phyloP scores from a whole-genome alignment of 2,113 vertebrate genomes.

The Pterophyllum scalare region DNA sequence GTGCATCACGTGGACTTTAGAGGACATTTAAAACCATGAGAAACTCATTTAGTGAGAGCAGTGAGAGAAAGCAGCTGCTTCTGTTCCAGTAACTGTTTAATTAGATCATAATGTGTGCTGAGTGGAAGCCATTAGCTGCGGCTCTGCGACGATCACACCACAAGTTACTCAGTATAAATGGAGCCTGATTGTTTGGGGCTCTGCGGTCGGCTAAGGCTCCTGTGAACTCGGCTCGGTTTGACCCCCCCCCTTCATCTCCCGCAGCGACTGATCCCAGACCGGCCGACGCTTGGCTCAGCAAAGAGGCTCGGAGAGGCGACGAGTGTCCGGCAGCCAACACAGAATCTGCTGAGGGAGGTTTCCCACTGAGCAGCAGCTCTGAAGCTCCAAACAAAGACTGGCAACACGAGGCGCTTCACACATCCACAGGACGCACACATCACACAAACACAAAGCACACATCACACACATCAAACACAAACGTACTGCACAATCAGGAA shows the following conservation, averaged over 20 bases:
- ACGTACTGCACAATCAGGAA: background rate
- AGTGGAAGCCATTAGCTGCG: background rate
- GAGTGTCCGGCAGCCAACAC: constrained; percentile 4
- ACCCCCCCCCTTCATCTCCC: background rate
- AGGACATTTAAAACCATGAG: background rate
- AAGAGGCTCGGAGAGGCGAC: background rate
- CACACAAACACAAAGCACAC: no score
- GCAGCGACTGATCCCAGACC: background rate
- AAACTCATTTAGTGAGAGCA: background rate
- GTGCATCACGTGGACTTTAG: background rate
- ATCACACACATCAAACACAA: background rate
- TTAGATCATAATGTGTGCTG: background rate
- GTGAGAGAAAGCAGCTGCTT: background rate
- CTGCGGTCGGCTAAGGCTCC: background rate
- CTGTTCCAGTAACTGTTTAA: background rate
- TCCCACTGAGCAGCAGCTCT: constrained; percentile 22
- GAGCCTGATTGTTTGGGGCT: background rate
- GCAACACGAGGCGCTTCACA: background rate
- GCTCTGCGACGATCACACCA: background rate
- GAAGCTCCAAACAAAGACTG: background rate
- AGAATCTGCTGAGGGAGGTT: background rate
- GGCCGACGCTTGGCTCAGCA: background rate
- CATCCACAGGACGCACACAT: background rate
- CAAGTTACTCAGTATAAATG: background rate
- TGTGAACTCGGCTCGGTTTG: background rate